A percentile compares a stretch with the other conserved stretches of the same genome.
These are phyloP conservation scores for Parambassis ranga DNA, from an alignment of 2,797 vertebrate genomes.

Conservation along the genomic window DNA sequence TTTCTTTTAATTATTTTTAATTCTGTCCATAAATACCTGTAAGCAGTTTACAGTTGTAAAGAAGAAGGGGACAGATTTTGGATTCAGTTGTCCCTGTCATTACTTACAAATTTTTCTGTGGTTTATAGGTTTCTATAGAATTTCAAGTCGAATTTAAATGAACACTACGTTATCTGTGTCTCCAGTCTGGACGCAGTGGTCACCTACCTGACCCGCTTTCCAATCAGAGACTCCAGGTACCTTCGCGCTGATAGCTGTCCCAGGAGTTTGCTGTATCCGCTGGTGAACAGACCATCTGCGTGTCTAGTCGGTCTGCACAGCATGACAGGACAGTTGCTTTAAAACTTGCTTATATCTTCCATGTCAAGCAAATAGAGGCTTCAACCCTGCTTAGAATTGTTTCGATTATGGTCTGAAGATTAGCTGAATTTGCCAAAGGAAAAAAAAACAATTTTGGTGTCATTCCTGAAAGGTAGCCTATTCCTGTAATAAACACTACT, in stretches of 20 bases:
- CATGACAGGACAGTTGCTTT: not conserved
- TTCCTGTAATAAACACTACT: no score
- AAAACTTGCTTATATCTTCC: not conserved
- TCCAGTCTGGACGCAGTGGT: not conserved
- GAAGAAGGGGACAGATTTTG: not conserved
- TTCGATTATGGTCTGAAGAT: not conserved
- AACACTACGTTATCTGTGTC: not conserved
- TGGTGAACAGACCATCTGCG: conserved; percentile 94
- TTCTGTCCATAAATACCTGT: no score
- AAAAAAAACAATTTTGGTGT: fast-evolving
- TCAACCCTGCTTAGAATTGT: not conserved
- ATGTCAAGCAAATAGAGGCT: not conserved
- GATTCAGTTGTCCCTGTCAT: not conserved
- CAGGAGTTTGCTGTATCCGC: conserved; percentile 93
- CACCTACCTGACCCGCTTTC: conserved; percentile 89
- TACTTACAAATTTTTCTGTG: no score
- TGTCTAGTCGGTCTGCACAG: conserved; percentile 87
- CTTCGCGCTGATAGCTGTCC: conserved; percentile 91
- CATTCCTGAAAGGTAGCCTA: not conserved
- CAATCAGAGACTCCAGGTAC: conserved; percentile 94
- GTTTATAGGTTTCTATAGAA: no score
- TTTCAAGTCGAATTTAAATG: not conserved
- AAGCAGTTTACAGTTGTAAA: not conserved
- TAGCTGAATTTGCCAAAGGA: not conserved
- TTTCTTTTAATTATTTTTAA: no score